phyloP scores from a whole-genome alignment of 2,113 vertebrate species.

The Limnothrissa miodon region DNA sequence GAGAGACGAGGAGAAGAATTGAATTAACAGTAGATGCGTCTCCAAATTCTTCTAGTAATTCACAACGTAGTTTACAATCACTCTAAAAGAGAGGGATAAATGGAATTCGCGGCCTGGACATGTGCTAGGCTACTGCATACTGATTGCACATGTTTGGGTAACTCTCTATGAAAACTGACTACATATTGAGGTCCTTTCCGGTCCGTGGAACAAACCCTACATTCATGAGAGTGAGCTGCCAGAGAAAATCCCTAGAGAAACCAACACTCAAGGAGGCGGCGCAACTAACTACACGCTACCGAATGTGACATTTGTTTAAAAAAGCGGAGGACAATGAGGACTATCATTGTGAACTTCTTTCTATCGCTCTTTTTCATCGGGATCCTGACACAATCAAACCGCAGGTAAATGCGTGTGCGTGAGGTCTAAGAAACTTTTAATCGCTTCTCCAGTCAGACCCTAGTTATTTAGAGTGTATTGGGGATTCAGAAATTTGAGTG shows the following conservation, averaged over 20 bases:
- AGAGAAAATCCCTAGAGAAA: conserved; percentile 43
- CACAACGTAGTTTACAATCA: neutral
- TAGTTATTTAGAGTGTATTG: neutral
- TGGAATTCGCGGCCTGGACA: neutral
- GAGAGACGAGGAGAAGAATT: neutral
- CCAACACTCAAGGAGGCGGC: conserved; percentile 25
- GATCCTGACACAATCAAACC: conserved; percentile 46
- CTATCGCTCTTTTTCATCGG: conserved; percentile 46
- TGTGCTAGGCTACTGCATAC: neutral
- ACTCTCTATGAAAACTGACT: neutral
- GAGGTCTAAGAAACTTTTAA: neutral
- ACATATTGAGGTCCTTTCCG: conserved; percentile 46
- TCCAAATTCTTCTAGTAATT: too few species aligned
- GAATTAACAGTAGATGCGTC: neutral
- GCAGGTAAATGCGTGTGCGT: conserved; percentile 44
- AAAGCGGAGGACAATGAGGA: conserved; percentile 53
- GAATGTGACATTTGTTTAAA: conserved; percentile 31
- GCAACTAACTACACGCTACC: conserved; percentile 9
- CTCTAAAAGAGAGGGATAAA: neutral
- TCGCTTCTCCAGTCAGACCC: neutral
- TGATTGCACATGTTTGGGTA: neutral
- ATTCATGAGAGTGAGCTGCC: conserved; percentile 63
- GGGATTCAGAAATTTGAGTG: neutral
- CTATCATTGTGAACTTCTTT: conserved; percentile 44
- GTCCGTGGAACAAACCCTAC: conserved; percentile 68